Evolutionary conservation across 2,797 vertebrate species (phyloP).

Genomic region (Sebastes aleutianus): DNA sequence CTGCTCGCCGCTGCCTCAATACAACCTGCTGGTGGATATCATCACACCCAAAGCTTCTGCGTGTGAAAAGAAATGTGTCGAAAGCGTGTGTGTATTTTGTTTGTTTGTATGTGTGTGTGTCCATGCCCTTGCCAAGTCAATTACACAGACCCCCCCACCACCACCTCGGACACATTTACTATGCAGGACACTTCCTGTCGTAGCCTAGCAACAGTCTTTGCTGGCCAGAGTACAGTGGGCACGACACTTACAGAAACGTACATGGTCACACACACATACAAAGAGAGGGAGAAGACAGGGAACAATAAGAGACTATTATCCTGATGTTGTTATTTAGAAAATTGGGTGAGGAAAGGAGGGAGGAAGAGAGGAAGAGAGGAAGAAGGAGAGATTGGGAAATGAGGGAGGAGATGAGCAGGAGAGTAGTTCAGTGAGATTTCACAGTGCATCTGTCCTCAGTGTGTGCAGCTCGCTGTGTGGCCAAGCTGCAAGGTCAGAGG

Average conservation of each 20-base stretch:
- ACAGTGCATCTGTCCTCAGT: slow-evolving; percentile 23
- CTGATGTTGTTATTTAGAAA: slow-evolving; percentile 23
- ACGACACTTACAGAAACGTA: slow-evolving; percentile 29
- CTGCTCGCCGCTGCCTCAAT: slow-evolving; percentile 19
- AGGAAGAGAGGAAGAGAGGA: not conserved
- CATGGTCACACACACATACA: not conserved
- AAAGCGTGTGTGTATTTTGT: slow-evolving; percentile 13
- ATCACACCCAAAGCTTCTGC: slow-evolving; percentile 3
- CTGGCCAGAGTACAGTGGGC: slow-evolving; percentile 52
- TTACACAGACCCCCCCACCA: slow-evolving; percentile 45
- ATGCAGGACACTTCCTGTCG: slow-evolving; percentile 79
- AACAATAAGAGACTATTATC: slow-evolving; percentile 37
- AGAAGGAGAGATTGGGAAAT: slow-evolving; percentile 2
- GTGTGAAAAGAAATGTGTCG: not conserved
- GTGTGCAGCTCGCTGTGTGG: not conserved
- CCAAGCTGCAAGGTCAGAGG: slow-evolving; percentile 46
- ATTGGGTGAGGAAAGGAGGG: not conserved
- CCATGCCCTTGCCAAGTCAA: slow-evolving; percentile 67
- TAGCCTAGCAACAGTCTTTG: slow-evolving; percentile 80
- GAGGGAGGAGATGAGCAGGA: not conserved
- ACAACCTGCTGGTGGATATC: slow-evolving; percentile 33
- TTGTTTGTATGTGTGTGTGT: slow-evolving; percentile 35
- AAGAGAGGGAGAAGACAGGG: not conserved
- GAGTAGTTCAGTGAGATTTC: slow-evolving; percentile 13
- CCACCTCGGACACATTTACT: slow-evolving; percentile 67